Evolutionary conservation across 1,140 invertebrate genomes (phyloP).

Genomic region (Drosophila kepulauana): DNA sequence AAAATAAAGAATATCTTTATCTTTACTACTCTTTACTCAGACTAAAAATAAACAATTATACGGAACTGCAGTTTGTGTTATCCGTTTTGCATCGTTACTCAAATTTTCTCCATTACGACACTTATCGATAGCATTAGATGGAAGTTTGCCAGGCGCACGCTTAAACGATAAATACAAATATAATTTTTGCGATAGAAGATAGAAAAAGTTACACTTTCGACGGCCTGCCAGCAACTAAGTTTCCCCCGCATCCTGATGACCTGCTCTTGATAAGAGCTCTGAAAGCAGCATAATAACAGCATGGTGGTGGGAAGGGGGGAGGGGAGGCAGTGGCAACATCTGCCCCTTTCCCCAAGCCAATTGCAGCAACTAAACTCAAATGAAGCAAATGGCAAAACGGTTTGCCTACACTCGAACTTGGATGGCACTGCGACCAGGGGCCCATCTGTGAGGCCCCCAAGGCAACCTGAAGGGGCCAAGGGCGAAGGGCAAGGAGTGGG

Average conservation of each 20-base stretch:
- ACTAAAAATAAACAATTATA: too few relatives aligned
- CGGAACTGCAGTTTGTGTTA: too few relatives aligned
- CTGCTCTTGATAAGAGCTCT: conserved; percentile 73
- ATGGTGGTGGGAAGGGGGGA: neutral
- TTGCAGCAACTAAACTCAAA: conserved; percentile 62
- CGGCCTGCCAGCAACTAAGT: conserved; percentile 39
- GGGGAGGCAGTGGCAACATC: neutral
- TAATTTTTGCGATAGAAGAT: conserved; percentile 16
- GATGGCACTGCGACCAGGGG: conserved; percentile 8
- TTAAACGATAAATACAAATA: conserved; percentile 30
- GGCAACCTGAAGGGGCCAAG: conserved; percentile 5
- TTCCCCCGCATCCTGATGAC: conserved; percentile 56
- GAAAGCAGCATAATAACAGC: conserved; percentile 5
- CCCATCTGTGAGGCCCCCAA: neutral
- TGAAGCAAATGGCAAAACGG: conserved; percentile 57
- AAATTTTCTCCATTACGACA: neutral
- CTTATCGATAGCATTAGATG: neutral
- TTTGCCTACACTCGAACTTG: conserved; percentile 32
- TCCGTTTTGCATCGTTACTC: too few relatives aligned
- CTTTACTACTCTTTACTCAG: too few relatives aligned
- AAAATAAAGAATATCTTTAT: too few relatives aligned
- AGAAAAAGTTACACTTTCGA: conserved; percentile 64
- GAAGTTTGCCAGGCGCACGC: neutral
- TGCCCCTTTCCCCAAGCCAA: conserved; percentile 53
- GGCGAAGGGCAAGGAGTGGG: conserved; percentile 3